These are phyloP conservation scores for Tipula confusa DNA, from an alignment of 2,888 invertebrate genomes.

Conservation along the genomic window DNA sequence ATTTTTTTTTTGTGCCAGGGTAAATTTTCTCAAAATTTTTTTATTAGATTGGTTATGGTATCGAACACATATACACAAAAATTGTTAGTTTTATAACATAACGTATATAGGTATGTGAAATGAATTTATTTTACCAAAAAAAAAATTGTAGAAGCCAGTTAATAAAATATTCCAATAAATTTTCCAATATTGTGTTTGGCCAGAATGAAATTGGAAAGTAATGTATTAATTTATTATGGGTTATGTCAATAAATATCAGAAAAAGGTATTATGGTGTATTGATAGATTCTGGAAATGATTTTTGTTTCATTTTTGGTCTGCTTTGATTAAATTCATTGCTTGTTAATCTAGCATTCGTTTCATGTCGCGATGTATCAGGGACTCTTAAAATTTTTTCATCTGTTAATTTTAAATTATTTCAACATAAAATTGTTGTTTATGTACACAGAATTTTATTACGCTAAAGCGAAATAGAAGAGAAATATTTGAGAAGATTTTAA, in stretches of 20 bases:
- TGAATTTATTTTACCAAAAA: background rate
- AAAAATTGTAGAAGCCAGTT: background rate
- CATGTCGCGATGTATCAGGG: background rate
- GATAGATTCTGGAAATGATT: background rate
- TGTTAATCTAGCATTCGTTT: background rate
- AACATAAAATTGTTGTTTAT: background rate
- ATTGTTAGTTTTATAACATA: background rate
- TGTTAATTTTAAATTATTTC: background rate
- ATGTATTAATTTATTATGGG: background rate
- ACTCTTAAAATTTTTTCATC: background rate
- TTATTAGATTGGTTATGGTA: background rate
- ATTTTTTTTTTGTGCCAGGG: background rate
- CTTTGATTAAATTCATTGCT: background rate
- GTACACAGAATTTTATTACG: background rate
- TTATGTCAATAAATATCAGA: background rate
- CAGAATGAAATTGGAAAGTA: constrained; percentile 8
- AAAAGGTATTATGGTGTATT: background rate
- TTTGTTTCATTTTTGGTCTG: background rate
- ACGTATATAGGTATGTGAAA: background rate
- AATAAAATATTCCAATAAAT: background rate
- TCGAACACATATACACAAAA: background rate
- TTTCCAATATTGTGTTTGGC: background rate
- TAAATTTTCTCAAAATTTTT: constrained; percentile 3
- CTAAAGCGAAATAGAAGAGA: background rate
- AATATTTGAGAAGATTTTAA: background rate